Evolutionary conservation across 2,888 invertebrate genomes (phyloP).

Genomic region (Teleiodes luculella): DNA sequence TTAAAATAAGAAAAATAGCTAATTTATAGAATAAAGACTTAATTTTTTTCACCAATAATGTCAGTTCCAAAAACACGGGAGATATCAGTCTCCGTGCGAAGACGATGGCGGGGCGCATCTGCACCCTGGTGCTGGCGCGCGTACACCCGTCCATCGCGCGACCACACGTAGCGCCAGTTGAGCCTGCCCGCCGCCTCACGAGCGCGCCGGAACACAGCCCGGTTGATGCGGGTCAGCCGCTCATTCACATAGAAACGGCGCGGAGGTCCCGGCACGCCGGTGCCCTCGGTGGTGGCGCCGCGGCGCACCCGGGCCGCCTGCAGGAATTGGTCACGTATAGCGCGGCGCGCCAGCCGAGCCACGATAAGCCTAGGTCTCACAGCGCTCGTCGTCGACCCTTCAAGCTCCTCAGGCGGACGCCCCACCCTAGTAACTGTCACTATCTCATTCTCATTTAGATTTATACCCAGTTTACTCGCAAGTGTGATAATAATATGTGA

Average conservation of each 20-base stretch:
- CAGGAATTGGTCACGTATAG: slow-evolving; percentile 19
- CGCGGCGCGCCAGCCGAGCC: slow-evolving; percentile 20
- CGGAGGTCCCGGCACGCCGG: slow-evolving; percentile 13
- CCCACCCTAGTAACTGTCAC: background rate
- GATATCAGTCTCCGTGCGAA: slow-evolving; percentile 11
- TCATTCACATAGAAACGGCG: no score
- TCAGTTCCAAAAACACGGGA: background rate
- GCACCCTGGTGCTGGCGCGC: slow-evolving; percentile 12
- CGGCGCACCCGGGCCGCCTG: slow-evolving; percentile 19
- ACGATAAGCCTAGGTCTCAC: slow-evolving; percentile 17
- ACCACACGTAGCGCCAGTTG: slow-evolving; percentile 23
- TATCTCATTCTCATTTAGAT: background rate
- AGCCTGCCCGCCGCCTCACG: slow-evolving; percentile 11
- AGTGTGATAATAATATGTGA: background rate
- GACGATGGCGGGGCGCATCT: background rate
- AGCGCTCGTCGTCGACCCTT: background rate
- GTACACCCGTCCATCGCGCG: slow-evolving; percentile 20
- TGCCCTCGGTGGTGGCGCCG: slow-evolving; percentile 17
- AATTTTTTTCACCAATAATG: no score
- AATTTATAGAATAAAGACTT: no score
- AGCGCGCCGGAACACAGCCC: slow-evolving; percentile 18
- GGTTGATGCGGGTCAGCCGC: slow-evolving; percentile 18
- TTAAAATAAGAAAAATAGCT: no score
- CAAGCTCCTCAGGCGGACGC: background rate
- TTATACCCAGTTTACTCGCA: background rate